Percentiles rank a stretch among this genome's conserved stretches.
Evolutionary conservation across 2,888 invertebrate species (phyloP).

Genomic region (Pammene fasciana): DNA sequence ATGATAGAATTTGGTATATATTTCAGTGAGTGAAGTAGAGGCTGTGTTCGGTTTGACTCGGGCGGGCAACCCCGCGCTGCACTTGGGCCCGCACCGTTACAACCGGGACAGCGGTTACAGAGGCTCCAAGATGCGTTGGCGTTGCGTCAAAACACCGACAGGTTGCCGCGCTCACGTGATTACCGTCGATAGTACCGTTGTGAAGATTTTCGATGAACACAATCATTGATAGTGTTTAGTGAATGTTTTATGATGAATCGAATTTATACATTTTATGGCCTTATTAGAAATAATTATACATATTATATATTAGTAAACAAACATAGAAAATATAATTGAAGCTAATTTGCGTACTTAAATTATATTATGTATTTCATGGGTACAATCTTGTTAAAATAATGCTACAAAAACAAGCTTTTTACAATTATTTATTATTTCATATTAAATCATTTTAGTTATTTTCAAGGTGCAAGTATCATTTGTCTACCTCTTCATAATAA

Average conservation of each 20-base stretch:
- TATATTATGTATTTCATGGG: no score
- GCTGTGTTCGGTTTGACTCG: conserved; percentile 10
- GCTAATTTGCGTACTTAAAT: no score
- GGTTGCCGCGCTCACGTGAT: conserved; percentile 40
- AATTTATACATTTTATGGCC: conserved; percentile 13
- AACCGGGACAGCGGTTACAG: conserved; percentile 23
- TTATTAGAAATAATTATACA: conserved; percentile 11
- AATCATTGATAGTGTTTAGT: conserved; percentile 26
- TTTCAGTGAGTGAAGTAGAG: conserved; percentile 7
- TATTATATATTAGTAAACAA: not conserved
- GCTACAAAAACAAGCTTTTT: no score
- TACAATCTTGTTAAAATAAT: no score
- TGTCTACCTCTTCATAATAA: no score
- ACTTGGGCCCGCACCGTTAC: conserved; percentile 33
- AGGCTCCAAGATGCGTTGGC: conserved; percentile 36
- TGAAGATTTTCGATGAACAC: conserved; percentile 26
- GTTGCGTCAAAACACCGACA: conserved; percentile 30
- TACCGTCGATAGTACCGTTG: conserved; percentile 29
- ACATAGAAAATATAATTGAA: no score
- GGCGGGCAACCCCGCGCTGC: conserved; percentile 27
- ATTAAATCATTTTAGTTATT: no score
- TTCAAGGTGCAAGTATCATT: no score
- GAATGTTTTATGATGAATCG: not conserved
- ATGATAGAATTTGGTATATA: not conserved
- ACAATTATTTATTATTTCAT: no score